phyloP scores from a whole-genome alignment of 2,888 invertebrate genomes.

The Prosapia bicincta region DNA sequence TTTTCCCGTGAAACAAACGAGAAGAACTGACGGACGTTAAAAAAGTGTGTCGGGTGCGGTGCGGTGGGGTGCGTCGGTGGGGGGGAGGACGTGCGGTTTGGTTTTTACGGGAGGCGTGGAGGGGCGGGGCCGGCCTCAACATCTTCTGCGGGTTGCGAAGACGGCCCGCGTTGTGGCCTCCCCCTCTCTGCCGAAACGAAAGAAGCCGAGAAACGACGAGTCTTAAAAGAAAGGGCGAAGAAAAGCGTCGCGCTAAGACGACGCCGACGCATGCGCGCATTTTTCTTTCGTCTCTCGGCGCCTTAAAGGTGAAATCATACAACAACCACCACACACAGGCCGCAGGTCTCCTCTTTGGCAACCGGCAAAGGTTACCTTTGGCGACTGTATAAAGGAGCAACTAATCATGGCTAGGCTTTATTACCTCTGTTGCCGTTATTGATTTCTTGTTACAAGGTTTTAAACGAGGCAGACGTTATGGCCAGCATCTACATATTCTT shows the following conservation, averaged over 20 bases:
- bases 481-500: too few relatives aligned
- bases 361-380: neutral
- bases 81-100: conserved; percentile 32
- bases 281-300: conserved; percentile 20
- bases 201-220: conserved; percentile 38
- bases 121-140: conserved; percentile 32
- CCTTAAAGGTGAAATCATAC: conserved; percentile 8
- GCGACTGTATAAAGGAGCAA: too few relatives aligned
- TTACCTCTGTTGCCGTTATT: neutral
- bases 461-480: neutral
- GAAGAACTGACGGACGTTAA: conserved; percentile 36
- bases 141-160: conserved; percentile 33
- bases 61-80: conserved; percentile 23
- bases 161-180: conserved; percentile 37
- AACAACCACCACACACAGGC: neutral
- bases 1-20: conserved; percentile 32
- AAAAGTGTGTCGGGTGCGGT: conserved; percentile 29
- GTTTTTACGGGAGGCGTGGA: conserved; percentile 32
- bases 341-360: neutral
- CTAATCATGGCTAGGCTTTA: neutral
- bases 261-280: neutral
- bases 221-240: conserved; percentile 28
- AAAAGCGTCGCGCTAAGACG: conserved; percentile 17
- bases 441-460: neutral
- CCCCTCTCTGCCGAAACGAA: conserved; percentile 36